Conservation (phyloP, 2,113 vertebrate genomes). For the Chinchilla lanigera region DNA sequence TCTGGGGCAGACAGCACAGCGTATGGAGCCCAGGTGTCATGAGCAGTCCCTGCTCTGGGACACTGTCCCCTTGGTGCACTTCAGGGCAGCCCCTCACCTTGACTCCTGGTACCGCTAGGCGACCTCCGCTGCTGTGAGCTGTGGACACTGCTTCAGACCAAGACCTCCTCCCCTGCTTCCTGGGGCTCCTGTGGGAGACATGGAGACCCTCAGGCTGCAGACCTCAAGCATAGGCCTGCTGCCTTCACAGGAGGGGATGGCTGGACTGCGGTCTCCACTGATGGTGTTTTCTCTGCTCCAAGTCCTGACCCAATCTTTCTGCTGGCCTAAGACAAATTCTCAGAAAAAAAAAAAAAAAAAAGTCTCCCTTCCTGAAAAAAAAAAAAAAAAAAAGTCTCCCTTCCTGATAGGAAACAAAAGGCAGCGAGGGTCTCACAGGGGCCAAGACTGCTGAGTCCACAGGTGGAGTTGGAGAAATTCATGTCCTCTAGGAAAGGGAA, state of each 20-base stretch:
- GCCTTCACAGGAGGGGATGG: neutral
- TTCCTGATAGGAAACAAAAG: neutral
- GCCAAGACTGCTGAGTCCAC: neutral
- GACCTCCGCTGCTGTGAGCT: neutral
- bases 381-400: too few relatives aligned
- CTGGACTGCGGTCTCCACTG: neutral
- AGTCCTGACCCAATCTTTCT: neutral
- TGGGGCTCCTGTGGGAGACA: neutral
- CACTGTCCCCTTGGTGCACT: neutral
- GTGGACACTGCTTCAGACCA: neutral
- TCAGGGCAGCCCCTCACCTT: neutral
- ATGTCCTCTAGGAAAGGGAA: too few relatives aligned
- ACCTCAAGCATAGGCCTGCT: neutral
- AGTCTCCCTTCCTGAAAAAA: too few relatives aligned
- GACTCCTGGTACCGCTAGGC: too few relatives aligned
- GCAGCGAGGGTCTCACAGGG: neutral
- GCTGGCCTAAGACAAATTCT: neutral
- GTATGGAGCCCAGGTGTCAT: too few relatives aligned
- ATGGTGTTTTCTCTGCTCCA: neutral
- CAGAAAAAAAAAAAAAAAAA: neutral
- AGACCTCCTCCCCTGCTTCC: neutral
- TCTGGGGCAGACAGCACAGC: accelerated
- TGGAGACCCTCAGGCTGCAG: neutral
- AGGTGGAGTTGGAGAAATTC: too few relatives aligned
- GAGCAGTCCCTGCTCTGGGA: neutral